phyloP scores from a whole-genome alignment of 2,113 vertebrate genomes.

The Chloebia gouldiae region DNA sequence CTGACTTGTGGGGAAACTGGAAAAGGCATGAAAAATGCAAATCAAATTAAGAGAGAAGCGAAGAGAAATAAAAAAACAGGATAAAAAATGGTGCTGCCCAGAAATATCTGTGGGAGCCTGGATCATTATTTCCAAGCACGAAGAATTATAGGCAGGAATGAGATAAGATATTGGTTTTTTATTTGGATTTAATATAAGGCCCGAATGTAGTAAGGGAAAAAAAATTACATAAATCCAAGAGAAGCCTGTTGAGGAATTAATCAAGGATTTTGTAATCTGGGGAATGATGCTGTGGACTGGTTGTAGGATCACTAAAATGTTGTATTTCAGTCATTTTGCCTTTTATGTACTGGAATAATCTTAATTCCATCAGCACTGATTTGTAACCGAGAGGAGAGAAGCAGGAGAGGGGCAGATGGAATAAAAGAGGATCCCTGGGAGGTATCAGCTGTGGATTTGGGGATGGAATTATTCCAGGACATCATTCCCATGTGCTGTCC shows the following conservation, averaged over 20 bases:
- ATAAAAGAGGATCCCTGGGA: background rate
- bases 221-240: background rate
- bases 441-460: background rate
- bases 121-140: background rate
- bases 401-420: background rate
- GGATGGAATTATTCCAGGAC: background rate
- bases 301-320: background rate
- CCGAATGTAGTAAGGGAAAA: background rate
- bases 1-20: background rate
- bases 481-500: accelerated
- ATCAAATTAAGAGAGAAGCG: background rate
- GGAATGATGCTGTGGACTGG: background rate
- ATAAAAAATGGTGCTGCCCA: background rate
- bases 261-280: background rate
- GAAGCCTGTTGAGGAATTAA: background rate
- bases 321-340: background rate
- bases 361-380: background rate
- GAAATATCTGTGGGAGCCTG: background rate
- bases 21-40: background rate
- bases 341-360: background rate
- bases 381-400: too few relatives aligned
- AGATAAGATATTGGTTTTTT: background rate
- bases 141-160: background rate
- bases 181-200: background rate
- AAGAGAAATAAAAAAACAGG: background rate